phyloP scores from a whole-genome alignment of 2,113 vertebrate species.

The Pterophyllum scalare region DNA sequence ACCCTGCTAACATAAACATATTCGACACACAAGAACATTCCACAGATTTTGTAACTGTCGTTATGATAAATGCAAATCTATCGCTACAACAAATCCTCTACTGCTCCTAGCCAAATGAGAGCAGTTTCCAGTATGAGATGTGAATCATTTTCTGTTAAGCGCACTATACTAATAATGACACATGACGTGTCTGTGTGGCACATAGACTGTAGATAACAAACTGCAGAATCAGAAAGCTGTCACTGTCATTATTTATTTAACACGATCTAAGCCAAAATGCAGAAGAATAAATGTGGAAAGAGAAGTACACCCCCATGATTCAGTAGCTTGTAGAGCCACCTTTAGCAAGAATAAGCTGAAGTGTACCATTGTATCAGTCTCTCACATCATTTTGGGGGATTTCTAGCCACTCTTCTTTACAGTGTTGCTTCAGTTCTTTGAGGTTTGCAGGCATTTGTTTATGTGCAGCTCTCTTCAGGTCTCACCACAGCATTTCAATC shows the following conservation, averaged over 20 bases:
- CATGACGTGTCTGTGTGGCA: not conserved
- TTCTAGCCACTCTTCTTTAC: not conserved
- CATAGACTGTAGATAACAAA: not conserved
- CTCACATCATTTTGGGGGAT: not conserved
- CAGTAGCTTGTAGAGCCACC: not conserved
- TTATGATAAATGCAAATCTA: not conserved
- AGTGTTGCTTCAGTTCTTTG: not conserved
- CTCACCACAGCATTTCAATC: not conserved
- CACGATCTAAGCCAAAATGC: not conserved
- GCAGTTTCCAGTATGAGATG: not conserved
- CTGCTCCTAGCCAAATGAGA: not conserved
- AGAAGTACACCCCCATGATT: not conserved
- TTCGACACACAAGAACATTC: conserved; percentile 24
- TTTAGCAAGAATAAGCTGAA: not conserved
- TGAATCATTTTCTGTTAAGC: not conserved
- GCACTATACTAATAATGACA: not conserved
- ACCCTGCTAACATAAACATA: conserved; percentile 19
- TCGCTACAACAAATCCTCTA: not conserved
- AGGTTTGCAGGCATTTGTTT: not conserved
- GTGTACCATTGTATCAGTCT: not conserved
- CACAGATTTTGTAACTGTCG: not conserved
- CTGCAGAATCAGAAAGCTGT: conserved; percentile 1
- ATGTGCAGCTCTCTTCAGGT: conserved; percentile 1
- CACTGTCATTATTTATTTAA: not conserved
- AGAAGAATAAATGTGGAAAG: not conserved